Base-by-base conservation (phyloP, 2,888 invertebrate species). In the Cepaea hortensis region DNA sequence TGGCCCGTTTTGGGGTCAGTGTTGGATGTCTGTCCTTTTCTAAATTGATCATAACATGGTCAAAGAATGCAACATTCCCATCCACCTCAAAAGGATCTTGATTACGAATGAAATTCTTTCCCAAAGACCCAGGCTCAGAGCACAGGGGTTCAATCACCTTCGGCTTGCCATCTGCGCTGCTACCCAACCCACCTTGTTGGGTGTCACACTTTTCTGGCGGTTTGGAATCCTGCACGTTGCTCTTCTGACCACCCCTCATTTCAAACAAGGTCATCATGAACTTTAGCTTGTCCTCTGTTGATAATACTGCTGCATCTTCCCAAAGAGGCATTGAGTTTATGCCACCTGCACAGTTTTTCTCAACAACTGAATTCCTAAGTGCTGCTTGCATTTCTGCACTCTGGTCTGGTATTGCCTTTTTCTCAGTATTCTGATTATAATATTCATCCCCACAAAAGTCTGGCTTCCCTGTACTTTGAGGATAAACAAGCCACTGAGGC, bases 1-100 rank as follows among this genome's bases (percentile, higher is more conserved):
- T 20, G n/a, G 75, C 70, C 50, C n/a, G 76, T 48, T 62, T 77
- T 3, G 85, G 85, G 13, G 75, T 81, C 9, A 85, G 75, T 3
- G 81, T 73, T 55, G 85, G 85, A 15, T 72, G 80, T 23, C 9
- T 48, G 18, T 85, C 85, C 35, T 62, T 61, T 35, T 79, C 55
- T 20, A 80, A 70, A 15, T n/a, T 73, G 68, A 72, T 70, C 61
- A 62, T 35, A 6, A 15, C 61, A 20, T 81, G 81, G 20, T 85
- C 85, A 13, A 65, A 18, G 18, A 46, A 61, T 20, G 46, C 20
- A 20, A n/a, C 55, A 9, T 55, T 55, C 4, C n/a, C n/a, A 70
- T 72, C 70, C 1, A 86, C 68, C 61, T 86, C 86, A 77, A 86
- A 86, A 9, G 86, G 86, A 48, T 86, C 86, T 50, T 86, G 86